Evolutionary conservation across 2,113 vertebrate genomes (phyloP), one percentile per base, ranked within the genome.

Genomic region (Marmota flaviventris): DNA sequence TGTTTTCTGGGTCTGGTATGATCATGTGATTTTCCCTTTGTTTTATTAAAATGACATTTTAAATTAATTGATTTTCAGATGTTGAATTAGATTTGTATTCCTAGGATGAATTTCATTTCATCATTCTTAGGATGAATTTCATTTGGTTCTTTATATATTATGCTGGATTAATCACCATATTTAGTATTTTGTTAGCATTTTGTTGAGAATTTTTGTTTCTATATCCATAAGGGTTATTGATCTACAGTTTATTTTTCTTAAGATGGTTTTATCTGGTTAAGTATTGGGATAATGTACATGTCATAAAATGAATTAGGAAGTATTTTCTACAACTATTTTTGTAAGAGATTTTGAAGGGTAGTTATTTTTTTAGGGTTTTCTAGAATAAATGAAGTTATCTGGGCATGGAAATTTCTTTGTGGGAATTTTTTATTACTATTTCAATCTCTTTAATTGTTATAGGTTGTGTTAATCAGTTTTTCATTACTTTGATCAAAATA

Each of bases 41-140:
- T 51, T 93, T 61, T 56, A 32, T 93, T 34, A 77, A 77, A 65
- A 53, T 77, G 27, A 45, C 34, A 77, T 93, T 77, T 92, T 76
- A 53, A 8, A 58, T 58, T 53, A 51, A 18, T 32, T 51, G 56
- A 22, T 58, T 58, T 58, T 58, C 56, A 58, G 56, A 8, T 22
- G 56, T 58, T 58, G 56, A 58, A 58, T 27, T 53, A 79, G 29
- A 53, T 32, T 73, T 92, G 3, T 25, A 93, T 77, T 93, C n/a
- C 34, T 85, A 27, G 58, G 48, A 18, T 92, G 42, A 76, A 85
- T 85, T 69, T 25, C 34, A 90, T 27, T 39, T 79, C 16, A 51
- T 91, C 48, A 79, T 67, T 67, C 65, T 29, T 32, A 67, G 32
- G 27, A 67, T 67, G 29, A 67, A 32, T 69, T 53, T 79, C 32